Evolutionary conservation across 2,797 vertebrate genomes (phyloP), one percentile per base, ranked within the genome.

Genomic region (Chelon auratus): DNA sequence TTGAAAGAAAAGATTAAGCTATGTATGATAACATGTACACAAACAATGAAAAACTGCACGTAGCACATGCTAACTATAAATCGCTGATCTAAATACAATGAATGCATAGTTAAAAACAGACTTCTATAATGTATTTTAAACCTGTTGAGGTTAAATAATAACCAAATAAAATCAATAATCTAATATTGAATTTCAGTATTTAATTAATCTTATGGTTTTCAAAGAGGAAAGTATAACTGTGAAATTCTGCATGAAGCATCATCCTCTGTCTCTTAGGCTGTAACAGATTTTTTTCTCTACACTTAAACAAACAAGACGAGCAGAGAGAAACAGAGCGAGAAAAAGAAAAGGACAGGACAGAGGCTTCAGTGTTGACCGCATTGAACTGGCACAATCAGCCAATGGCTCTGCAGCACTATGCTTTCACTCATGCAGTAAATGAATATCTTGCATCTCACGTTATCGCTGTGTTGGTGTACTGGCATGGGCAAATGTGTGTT

Each of bases 371-470:
- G 17, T 22, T 42, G 8, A 5, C 48, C 22, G 40, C 45, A 56
- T 20, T 39, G 65, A 79, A 72, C 52, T 51, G 18, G 13, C 39
- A 33, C 15, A 9, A 72, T 60, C 40, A 63, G 15, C 40, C 2
- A 4, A 79, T 39, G 45, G 52, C 13, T 33, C 54, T 43, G 30
- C 40, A 51, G 53, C 5, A n/a, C 24, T 17, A 17, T 11, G n/a
- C 15, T 60, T 59, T 62, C 18, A 52, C 13, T 60, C 42, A 56
- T 20, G 37, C 24, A 58, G 50, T 50, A 40, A 64, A 52, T n/a
- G n/a, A 47, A 63, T n/a, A 56, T 56, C 39, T 63, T 14, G 51
- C 33, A 37, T 59, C 24, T 77, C 26, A 50, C 61, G 7, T 65
- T 55, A 33, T 15, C 15, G 17, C 60, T n/a, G 3, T 15, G 15